Conservation (phyloP, 2,888 invertebrate species). For the Andrena bucephala region DNA sequence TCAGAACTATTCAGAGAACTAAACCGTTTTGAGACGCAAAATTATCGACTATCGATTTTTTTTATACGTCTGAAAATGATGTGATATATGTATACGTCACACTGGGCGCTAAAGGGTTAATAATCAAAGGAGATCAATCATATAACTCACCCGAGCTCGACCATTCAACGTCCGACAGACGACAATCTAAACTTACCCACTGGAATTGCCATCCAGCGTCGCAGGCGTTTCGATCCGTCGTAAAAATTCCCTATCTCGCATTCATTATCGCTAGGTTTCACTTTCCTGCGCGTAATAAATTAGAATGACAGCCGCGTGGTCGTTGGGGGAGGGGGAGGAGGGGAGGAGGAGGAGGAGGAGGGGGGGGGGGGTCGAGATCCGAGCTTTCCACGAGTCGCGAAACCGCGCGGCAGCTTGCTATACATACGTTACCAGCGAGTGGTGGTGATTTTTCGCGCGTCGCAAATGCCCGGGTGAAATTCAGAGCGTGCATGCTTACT, state of each 20-base stretch:
- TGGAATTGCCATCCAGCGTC: conserved; percentile 17
- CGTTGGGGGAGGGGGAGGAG: background rate
- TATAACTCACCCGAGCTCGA: background rate
- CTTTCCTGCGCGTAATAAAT: conserved; percentile 48
- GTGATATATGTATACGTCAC: too few relatives aligned
- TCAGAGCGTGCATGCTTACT: conserved; percentile 87
- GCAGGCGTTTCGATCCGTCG: background rate
- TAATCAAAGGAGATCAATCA: too few relatives aligned
- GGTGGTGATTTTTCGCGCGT: background rate
- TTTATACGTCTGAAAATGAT: too few relatives aligned
- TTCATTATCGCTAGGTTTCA: conserved; percentile 48
- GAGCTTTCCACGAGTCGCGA: conserved; percentile 27
- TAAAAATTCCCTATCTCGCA: conserved; percentile 31
- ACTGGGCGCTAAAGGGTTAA: too few relatives aligned
- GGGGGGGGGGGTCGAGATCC: background rate
- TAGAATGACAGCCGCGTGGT: conserved; percentile 31
- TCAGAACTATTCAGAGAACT: too few relatives aligned
- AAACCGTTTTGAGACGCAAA: too few relatives aligned
- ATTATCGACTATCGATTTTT: too few relatives aligned
- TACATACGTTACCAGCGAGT: background rate
- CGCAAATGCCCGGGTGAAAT: background rate
- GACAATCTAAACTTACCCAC: conserved; percentile 26
- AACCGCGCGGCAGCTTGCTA: background rate
- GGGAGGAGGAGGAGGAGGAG: too few relatives aligned
- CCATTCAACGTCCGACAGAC: background rate